Evolutionary conservation across 2,113 vertebrate genomes (phyloP).

Genomic region (Aegithalos caudatus): DNA sequence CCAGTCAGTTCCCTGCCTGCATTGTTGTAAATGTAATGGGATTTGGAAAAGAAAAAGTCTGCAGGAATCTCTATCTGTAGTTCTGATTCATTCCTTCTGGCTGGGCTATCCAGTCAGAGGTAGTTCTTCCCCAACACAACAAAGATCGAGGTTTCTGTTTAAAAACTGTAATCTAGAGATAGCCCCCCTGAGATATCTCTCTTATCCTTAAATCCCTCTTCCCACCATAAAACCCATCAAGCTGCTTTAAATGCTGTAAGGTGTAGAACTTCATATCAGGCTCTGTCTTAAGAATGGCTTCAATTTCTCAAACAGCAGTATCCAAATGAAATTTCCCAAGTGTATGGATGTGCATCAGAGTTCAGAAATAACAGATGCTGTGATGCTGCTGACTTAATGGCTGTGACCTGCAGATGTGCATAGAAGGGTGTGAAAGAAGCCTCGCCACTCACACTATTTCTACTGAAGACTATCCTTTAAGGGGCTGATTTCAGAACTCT

Average conservation of each 20-base stretch:
- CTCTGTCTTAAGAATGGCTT: neutral
- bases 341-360: neutral
- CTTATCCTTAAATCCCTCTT: neutral
- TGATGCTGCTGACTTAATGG: neutral
- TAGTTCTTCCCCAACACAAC: neutral
- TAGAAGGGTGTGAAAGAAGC: neutral
- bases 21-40: neutral
- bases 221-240: neutral
- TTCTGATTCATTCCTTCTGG: neutral
- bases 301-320: neutral
- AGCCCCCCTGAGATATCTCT: neutral
- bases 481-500: conserved; percentile 17
- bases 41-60: neutral
- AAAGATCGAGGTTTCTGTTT: neutral
- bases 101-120: neutral
- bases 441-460: neutral
- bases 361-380: neutral
- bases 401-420: neutral
- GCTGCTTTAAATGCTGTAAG: neutral
- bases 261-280: neutral
- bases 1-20: neutral
- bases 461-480: neutral
- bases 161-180: neutral
- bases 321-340: neutral
- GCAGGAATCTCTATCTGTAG: neutral